Evolutionary conservation across 2,113 vertebrate species (phyloP).

Genomic region (Myrmecobius fasciatus): DNA sequence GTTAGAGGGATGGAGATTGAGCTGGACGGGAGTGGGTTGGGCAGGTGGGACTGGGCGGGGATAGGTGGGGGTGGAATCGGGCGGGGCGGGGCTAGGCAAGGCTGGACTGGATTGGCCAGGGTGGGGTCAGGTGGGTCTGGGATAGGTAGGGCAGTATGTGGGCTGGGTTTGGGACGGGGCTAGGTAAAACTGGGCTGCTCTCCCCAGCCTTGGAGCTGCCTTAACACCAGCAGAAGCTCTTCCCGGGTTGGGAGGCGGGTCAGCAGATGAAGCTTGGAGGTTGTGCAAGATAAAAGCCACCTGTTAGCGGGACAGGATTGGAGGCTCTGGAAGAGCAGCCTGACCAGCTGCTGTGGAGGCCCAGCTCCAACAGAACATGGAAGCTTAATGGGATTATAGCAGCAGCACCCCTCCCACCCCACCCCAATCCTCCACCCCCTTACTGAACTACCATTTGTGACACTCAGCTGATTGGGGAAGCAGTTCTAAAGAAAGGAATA

Average conservation of each 20-base stretch:
- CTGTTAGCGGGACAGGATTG: slow-evolving; percentile 35
- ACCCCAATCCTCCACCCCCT: neutral
- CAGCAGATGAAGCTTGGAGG: neutral
- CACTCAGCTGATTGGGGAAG: neutral
- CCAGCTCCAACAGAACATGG: slow-evolving; percentile 75
- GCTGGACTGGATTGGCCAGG: too few relatives aligned
- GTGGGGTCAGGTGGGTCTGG: too few relatives aligned
- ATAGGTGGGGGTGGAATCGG: neutral
- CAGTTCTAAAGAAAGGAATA: neutral
- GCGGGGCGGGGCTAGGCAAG: too few relatives aligned
- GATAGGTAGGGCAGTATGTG: too few relatives aligned
- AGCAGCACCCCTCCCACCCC: neutral
- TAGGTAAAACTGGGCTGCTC: neutral
- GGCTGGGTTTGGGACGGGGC: neutral
- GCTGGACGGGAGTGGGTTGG: neutral
- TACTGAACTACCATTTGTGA: neutral
- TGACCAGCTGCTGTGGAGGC: slow-evolving; percentile 78
- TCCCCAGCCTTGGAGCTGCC: neutral
- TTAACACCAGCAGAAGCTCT: neutral
- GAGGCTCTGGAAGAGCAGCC: slow-evolving; percentile 62
- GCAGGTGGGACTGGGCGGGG: too few relatives aligned
- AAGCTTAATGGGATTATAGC: slow-evolving; percentile 76
- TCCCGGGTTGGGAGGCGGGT: neutral
- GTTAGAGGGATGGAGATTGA: neutral
- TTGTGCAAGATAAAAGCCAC: neutral